phyloP scores from a whole-genome alignment of 1,140 invertebrate species.

The Drosophila pruinosa region DNA sequence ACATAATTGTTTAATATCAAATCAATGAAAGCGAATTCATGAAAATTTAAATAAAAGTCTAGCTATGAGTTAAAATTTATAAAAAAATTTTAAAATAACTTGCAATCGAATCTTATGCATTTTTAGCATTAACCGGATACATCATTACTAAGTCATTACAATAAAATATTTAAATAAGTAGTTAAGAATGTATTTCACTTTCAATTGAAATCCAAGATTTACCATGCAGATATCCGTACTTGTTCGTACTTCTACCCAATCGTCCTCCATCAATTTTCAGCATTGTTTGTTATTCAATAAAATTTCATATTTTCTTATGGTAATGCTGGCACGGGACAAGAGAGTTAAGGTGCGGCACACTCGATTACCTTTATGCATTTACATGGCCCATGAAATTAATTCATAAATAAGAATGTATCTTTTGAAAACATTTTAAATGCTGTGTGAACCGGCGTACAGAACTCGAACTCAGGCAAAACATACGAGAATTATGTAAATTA shows the following conservation, averaged over 20 bases:
- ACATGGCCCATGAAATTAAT: constrained; percentile 70
- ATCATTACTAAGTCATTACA: too few relatives aligned
- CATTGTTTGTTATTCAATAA: not conserved
- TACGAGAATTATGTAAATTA: constrained; percentile 77
- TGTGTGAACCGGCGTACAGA: constrained; percentile 26
- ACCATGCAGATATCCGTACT: not conserved
- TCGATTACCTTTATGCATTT: constrained; percentile 75
- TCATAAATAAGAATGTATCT: constrained; percentile 71
- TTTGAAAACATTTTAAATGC: constrained; percentile 50
- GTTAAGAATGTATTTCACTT: too few relatives aligned
- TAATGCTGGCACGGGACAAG: not conserved
- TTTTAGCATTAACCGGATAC: too few relatives aligned
- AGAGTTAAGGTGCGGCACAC: constrained; percentile 15
- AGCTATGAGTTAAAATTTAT: too few relatives aligned
- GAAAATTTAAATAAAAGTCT: too few relatives aligned
- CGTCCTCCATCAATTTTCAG: constrained; percentile 3
- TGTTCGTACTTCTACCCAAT: not conserved
- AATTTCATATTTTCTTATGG: constrained; percentile 26
- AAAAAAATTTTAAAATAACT: too few relatives aligned
- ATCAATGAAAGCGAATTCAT: too few relatives aligned
- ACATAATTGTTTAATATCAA: too few relatives aligned
- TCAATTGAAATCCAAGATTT: not conserved
- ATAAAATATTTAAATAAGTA: too few relatives aligned
- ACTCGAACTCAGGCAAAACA: constrained; percentile 40
- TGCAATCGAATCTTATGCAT: too few relatives aligned